These are phyloP conservation scores for Pissodes strobi DNA, from an alignment of 1,140 invertebrate species.

Conservation along the genomic window DNA sequence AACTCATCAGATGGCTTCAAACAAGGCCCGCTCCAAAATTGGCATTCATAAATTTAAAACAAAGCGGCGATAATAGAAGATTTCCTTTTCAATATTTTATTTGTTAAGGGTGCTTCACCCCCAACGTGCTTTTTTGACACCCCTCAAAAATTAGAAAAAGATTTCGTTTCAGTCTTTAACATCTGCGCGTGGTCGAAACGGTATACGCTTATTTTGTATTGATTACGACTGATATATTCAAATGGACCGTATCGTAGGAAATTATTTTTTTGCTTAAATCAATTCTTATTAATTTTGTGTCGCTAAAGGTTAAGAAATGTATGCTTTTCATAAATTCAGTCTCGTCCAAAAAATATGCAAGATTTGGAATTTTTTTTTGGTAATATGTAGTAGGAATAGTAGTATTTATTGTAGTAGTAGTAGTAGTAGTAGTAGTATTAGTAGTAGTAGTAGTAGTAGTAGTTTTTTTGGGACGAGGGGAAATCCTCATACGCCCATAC, in stretches of 20 bases:
- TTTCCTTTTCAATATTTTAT: slow-evolving; percentile 35
- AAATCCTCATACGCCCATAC: too few relatives aligned
- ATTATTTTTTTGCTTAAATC: neutral
- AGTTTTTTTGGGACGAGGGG: too few relatives aligned
- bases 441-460: too few relatives aligned
- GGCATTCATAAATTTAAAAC: slow-evolving; percentile 34
- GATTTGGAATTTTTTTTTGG: too few relatives aligned
- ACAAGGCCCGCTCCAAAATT: slow-evolving; percentile 6
- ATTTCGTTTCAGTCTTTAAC: slow-evolving; percentile 27
- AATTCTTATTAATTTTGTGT: too few relatives aligned
- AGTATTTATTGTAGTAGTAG: too few relatives aligned
- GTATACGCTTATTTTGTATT: slow-evolving; percentile 20
- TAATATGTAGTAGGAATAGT: too few relatives aligned
- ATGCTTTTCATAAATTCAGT: too few relatives aligned
- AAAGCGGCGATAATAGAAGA: slow-evolving; percentile 33
- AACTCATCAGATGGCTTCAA: slow-evolving; percentile 11
- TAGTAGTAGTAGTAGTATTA: too few relatives aligned
- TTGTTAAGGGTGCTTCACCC: slow-evolving; percentile 35
- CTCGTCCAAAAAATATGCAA: too few relatives aligned
- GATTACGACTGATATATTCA: slow-evolving; percentile 4
- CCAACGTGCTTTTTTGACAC: slow-evolving; percentile 34
- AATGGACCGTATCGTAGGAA: neutral
- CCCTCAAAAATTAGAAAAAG: slow-evolving; percentile 38
- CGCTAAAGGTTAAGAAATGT: too few relatives aligned
- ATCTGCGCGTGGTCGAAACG: slow-evolving; percentile 36